Percentiles rank a stretch among this genome's conserved stretches.
phyloP scores from a whole-genome alignment of 2,113 vertebrate species.

The Alouatta palliata region DNA sequence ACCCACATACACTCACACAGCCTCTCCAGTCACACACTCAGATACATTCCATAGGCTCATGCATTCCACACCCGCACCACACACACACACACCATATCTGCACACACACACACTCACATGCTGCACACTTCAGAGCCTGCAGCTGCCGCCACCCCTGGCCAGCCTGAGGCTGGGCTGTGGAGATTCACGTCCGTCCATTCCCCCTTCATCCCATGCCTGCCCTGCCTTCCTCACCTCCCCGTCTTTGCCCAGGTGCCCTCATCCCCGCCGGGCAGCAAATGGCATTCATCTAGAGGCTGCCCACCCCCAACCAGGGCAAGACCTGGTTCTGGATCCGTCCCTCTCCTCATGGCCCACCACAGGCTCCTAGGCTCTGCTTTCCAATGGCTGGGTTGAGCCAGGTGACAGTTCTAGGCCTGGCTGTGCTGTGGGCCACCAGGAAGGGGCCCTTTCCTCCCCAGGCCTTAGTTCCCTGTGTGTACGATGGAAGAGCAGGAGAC shows the following conservation, averaged over 20 bases:
- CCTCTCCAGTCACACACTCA: neutral
- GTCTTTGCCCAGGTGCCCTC: neutral
- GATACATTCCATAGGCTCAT: neutral
- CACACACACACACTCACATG: neutral
- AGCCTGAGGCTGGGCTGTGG: neutral
- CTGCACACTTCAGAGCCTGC: neutral
- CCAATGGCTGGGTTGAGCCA: neutral
- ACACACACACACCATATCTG: neutral
- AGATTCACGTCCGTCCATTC: rapidly evolving
- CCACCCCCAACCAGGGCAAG: neutral
- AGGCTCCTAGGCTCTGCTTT: neutral
- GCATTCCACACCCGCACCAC: neutral
- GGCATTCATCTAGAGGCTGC: neutral
- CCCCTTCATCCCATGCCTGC: neutral
- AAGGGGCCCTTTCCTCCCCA: neutral
- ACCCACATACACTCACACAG: no score
- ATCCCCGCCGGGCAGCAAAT: neutral
- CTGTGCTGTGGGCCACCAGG: neutral
- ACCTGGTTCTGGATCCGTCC: neutral
- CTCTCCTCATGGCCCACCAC: neutral
- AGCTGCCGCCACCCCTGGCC: neutral
- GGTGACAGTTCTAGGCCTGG: neutral
- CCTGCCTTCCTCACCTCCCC: no score
- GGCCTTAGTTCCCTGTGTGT: neutral
- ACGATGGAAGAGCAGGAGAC: no score